These are phyloP conservation scores for Aphaenogaster rudis DNA, from an alignment of 1,140 invertebrate species.

Conservation along the genomic window DNA sequence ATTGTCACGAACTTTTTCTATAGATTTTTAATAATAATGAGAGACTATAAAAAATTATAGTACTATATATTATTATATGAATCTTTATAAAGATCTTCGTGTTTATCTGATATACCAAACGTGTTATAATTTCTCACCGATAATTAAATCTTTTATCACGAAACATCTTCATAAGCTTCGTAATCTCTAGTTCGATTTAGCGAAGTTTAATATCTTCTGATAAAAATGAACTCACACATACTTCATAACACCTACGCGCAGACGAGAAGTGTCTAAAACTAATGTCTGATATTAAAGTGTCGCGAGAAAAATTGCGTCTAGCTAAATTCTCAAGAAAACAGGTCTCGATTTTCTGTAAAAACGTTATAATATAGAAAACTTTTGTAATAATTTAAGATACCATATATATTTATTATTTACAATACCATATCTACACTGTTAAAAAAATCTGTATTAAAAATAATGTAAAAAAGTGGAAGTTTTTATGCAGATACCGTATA, in stretches of 20 bases:
- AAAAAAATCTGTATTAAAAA: too few species aligned
- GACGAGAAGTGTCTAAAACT: neutral
- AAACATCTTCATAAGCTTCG: neutral
- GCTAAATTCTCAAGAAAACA: neutral
- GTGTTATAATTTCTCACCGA: neutral
- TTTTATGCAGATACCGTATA: too few species aligned
- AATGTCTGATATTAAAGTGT: neutral
- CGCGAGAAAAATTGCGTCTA: neutral
- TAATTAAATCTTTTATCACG: neutral
- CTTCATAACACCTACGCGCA: neutral
- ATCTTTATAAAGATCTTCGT: slow-evolving; percentile 6
- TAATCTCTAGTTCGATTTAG: neutral
- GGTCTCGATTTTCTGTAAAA: neutral
- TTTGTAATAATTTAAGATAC: neutral
- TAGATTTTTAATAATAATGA: slow-evolving; percentile 1
- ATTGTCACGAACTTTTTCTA: neutral
- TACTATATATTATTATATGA: neutral
- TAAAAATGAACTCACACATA: neutral
- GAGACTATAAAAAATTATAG: neutral
- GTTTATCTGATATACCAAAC: neutral
- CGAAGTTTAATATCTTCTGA: slow-evolving; percentile 4
- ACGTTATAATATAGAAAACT: neutral
- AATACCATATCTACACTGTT: too few species aligned
- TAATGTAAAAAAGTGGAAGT: too few species aligned
- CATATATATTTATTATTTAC: neutral